Base-by-base conservation (phyloP, 1,140 invertebrate species). In the Metopolophium dirhodum region DNA sequence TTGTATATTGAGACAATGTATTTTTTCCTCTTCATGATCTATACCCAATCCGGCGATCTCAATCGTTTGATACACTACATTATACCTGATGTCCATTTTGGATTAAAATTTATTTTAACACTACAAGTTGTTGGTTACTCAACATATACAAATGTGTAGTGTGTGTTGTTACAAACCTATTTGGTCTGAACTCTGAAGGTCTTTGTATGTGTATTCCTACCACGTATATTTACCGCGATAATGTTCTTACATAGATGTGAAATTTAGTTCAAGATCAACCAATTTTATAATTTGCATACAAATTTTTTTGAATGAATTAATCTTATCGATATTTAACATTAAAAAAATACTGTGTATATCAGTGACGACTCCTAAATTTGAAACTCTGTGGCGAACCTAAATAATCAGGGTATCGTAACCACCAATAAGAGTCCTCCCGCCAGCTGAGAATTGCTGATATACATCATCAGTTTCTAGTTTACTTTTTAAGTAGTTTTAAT, bases 31-130 rank as follows among this genome's bases (percentile, higher is more conserved):
- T 23, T 89, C n/a, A 9, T 54, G 47, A 89, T 89, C n/a, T 89
- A n/a, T 89, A 57, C 23, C 35, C 35, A 89, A 54, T 57, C 11
- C 7, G 88, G 51, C 37, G 88, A 89, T 89, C 88, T 89, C 88
- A 57, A 89, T 89, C 22, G 37, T 37, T 41, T 23, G 35, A 37
- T 37, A 41, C 35, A 37, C 35, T 37, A 26, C 22, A 37, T 37
- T 47, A 47, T 45, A 47, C 37, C 83, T 26, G 23, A 86, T n/a
- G 18, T 51, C 45, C 45, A 47, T 30, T 47, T 47, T 47, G 45
- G 41, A 87, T 47, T 49, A 30, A 87, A 87, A 87, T 87, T 14
- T 87, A 41, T 30, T 77, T 85, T 41, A 85, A 37, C 35, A 9
- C 83, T 45, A 26, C 41, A 45, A 41, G 37, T 85, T 45, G 37